Evolutionary conservation across 2,113 vertebrate genomes (phyloP).

Genomic region (Melanocharis versteri): DNA sequence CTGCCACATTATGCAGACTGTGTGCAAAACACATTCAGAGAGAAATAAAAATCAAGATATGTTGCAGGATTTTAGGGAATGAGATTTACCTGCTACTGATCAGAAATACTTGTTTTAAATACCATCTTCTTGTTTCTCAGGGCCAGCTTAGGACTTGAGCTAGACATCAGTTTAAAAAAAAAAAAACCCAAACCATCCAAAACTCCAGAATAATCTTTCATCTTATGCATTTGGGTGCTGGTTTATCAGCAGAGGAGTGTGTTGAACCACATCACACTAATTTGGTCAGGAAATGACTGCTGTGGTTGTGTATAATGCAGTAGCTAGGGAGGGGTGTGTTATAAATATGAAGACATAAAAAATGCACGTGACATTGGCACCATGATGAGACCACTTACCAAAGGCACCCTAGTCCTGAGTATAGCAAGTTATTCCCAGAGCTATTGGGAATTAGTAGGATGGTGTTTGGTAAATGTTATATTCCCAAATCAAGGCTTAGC

Average conservation of each 20-base stretch:
- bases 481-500: neutral
- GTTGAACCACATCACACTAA: neutral
- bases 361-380: rapidly evolving
- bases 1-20: neutral
- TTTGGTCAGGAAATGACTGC: neutral
- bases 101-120: neutral
- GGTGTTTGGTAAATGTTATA: neutral
- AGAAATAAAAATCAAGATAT: neutral
- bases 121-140: neutral
- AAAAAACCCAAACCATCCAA: neutral
- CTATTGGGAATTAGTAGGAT: neutral
- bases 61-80: neutral
- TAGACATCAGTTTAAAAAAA: neutral
- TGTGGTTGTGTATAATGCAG: neutral
- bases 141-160: neutral
- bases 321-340: neutral
- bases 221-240: neutral
- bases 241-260: neutral
- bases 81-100: neutral
- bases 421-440: neutral
- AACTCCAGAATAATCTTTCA: neutral
- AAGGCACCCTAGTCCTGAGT: neutral
- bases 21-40: neutral
- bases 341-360: neutral
- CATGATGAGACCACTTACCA: neutral